Evolutionary conservation across 2,797 vertebrate species (phyloP), one percentile per base, ranked within the genome.

Genomic region (Periophthalmus magnuspinnatus): DNA sequence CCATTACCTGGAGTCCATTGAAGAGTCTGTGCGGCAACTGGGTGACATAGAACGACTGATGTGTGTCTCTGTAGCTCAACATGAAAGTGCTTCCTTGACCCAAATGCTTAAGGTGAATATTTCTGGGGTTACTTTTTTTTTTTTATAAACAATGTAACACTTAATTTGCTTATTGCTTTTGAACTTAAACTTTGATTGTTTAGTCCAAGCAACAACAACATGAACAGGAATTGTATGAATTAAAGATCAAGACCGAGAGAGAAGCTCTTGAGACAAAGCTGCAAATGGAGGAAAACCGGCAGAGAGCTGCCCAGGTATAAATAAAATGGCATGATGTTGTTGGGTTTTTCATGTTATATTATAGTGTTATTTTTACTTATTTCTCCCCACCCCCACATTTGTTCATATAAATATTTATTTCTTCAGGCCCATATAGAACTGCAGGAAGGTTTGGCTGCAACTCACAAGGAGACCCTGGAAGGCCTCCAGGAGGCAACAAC

Each of bases 191-290:
- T 62, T 62, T 11, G 6, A 75, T 69, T 34, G 68, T 78, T 28
- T 85, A 99, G 98, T 93, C 95, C 71, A 96, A 99, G 74, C 96
- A 99, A 82, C 95, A 98, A 65, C 93, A 89, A 36, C 96, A 98
- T 61, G 96, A 98, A 72, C 92, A 89, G 55, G 95, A 97, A 64
- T 88, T 99, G 54, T 94, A 95, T 5, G 93, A 97, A 80, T 79
- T 97, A 86, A 97, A 96, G 87, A 86, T 97, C 71, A 96, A 97
- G 77, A 93, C 96, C 0, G 96, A 99, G 58, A 93, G 95, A 81
- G 97, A 99, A 83, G 93, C 95, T 19, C 90, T 99, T 74, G 95
- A 95, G 83, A 90, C 93, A 71, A 93, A 96, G 78, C 93, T 94
- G 47, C 95, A 98, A 5, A 81, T 97, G 77, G 96, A 98, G 71